A percentile compares a stretch with the other conserved stretches of the same genome.
These are phyloP conservation scores for Phortica magna DNA, from an alignment of 2,888 invertebrate species.

Conservation along the genomic window DNA sequence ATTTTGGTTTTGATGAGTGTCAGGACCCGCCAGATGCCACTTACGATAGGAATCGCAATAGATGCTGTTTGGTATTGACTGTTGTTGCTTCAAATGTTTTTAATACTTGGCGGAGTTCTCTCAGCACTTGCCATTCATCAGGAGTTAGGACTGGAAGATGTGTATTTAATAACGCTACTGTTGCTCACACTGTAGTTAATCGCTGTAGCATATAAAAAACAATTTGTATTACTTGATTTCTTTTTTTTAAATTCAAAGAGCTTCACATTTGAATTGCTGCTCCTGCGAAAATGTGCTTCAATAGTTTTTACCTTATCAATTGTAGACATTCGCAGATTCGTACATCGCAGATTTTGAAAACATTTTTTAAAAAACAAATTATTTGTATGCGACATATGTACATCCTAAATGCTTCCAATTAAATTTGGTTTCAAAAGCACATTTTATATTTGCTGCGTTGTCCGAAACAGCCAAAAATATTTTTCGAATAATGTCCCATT, in stretches of 20 bases:
- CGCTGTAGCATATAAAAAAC: slow-evolving; percentile 18
- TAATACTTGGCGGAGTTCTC: neutral
- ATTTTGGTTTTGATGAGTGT: no score
- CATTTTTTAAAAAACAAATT: neutral
- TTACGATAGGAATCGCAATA: neutral
- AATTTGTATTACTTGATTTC: neutral
- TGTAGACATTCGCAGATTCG: no score
- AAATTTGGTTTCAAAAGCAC: neutral
- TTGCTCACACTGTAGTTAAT: neutral
- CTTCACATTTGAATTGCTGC: slow-evolving; percentile 11
- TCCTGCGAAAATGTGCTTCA: slow-evolving; percentile 18
- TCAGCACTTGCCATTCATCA: slow-evolving; percentile 1
- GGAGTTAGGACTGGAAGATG: neutral
- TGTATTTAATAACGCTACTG: slow-evolving; percentile 3
- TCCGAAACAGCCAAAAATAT: neutral
- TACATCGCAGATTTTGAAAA: neutral
- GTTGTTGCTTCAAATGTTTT: neutral
- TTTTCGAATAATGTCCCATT: slow-evolving; percentile 3
- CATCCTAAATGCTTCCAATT: slow-evolving; percentile 10
- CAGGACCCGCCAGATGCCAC: slow-evolving; percentile 15
- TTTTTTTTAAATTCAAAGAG: slow-evolving; percentile 21
- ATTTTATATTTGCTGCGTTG: neutral
- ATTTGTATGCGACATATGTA: neutral
- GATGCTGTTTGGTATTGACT: neutral
- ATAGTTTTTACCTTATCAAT: no score